phyloP scores from a whole-genome alignment of 1,140 invertebrate genomes.

The Triops cancriformis region DNA sequence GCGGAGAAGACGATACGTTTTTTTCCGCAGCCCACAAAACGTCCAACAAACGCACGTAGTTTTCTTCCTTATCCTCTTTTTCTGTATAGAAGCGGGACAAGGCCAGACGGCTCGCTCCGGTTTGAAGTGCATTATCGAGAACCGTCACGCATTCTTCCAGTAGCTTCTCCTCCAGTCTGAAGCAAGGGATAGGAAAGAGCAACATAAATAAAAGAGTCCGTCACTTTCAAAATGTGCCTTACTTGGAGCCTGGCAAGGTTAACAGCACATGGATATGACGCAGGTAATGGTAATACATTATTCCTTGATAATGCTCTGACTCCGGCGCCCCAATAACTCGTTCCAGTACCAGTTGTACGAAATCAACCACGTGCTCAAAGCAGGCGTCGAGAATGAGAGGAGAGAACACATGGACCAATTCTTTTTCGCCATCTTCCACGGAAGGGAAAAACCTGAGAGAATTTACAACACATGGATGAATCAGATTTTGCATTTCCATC shows the following conservation, averaged over 20 bases:
- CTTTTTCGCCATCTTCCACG: constrained; percentile 40
- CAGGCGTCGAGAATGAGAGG: constrained; percentile 64
- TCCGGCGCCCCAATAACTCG: constrained; percentile 20
- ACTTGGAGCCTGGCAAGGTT: neutral
- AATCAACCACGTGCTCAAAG: constrained; percentile 58
- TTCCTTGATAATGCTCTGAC: constrained; percentile 25
- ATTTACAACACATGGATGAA: neutral
- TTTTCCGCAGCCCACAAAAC: constrained; percentile 45
- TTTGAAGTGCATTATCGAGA: constrained; percentile 74
- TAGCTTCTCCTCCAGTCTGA: constrained; percentile 52
- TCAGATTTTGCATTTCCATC: too few species aligned
- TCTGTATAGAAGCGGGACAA: constrained; percentile 59
- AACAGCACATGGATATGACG: constrained; percentile 21
- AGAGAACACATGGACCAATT: constrained; percentile 53
- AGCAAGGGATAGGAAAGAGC: neutral
- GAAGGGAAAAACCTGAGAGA: constrained; percentile 43
- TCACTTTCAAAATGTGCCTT: neutral
- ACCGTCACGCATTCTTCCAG: constrained; percentile 63
- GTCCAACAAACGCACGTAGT: constrained; percentile 62
- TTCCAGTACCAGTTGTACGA: constrained; percentile 34
- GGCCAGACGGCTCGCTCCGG: constrained; percentile 64
- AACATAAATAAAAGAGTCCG: too few species aligned
- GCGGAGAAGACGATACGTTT: constrained; percentile 48
- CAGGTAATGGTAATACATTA: constrained; percentile 20
- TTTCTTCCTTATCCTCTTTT: constrained; percentile 46